Percentiles rank a stretch among this genome's conserved stretches.
phyloP scores from a whole-genome alignment of 92 coral and sea anemone genomes.

The Phenganax subtilis region DNA sequence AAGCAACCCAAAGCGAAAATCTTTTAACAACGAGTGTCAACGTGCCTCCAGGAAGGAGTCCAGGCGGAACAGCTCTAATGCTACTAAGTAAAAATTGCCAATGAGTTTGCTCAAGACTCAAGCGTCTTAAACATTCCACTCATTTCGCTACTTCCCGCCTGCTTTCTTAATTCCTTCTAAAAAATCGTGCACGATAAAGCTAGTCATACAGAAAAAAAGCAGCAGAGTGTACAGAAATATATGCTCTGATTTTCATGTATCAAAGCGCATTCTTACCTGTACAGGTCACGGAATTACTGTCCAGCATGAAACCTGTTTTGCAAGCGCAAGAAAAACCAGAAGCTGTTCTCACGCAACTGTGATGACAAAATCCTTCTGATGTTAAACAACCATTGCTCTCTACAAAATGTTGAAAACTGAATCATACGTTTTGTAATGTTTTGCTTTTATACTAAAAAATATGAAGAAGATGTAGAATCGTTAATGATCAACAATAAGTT shows the following conservation, averaged over 20 bases:
- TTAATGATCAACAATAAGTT: neutral
- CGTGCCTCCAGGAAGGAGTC: too few relatives aligned
- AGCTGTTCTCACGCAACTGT: conserved; percentile 86
- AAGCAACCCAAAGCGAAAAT: neutral
- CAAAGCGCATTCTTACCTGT: conserved; percentile 54
- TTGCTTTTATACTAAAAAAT: too few relatives aligned
- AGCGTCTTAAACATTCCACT: too few relatives aligned
- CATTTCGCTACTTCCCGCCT: too few relatives aligned
- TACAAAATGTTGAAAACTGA: conserved; percentile 25
- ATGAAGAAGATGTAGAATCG: too few relatives aligned
- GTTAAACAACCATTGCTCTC: conserved; percentile 78
- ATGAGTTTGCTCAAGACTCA: too few relatives aligned
- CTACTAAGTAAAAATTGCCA: too few relatives aligned
- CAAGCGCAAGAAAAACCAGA: conserved; percentile 97
- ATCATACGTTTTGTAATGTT: too few relatives aligned
- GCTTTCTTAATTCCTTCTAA: neutral
- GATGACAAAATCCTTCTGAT: conserved; percentile 96
- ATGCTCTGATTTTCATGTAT: neutral
- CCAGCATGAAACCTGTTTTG: conserved; percentile 71
- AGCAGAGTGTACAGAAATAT: neutral
- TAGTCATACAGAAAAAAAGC: too few relatives aligned
- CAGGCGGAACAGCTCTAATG: too few relatives aligned
- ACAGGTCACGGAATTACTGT: conserved; percentile 86
- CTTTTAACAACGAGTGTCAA: too few relatives aligned
- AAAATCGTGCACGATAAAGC: neutral